Base-by-base conservation (phyloP, 2,888 invertebrate species). In the Epistrophe grossulariae region DNA sequence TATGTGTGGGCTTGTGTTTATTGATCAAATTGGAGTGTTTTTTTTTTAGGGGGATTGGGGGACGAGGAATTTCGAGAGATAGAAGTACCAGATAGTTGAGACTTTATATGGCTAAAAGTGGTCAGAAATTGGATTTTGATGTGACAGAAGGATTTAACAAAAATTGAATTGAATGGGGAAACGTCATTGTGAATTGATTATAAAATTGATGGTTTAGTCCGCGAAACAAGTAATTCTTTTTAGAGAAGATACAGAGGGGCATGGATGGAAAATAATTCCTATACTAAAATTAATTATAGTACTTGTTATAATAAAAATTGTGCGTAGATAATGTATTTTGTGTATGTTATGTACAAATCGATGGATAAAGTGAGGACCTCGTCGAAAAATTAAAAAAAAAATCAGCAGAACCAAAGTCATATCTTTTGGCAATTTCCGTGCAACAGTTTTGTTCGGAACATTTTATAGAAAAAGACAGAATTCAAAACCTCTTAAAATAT, bases 1-100 rank as follows among this genome's bases (percentile, higher is more conserved):
- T 57, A 15, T 35, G 31, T 1, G 43, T 24, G 10, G 40, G 11
- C 11, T 15, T 57, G 17, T 17, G 35, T 35, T 17, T 35, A 57
- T 35, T 68, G 64, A 62, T 72, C n/a, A 35, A 55, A 60, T 70
- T 50, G 60, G n/a, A 55, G 24, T 55, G 38, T 24, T 15, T 50
- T 19, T 50, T 50, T 17, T 17, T 11, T 35, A 10, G 9, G 1
- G 4, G 9, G 6, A 11, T n/a, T n/a, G n/a, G 17, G 17, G 17
- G 5, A n/a, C n/a, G n/a, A n/a, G n/a, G n/a, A n/a, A n/a, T n/a
- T n/a, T n/a, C n/a, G n/a, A n/a, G n/a, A 11, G 3, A 55, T 4
- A 17, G 48, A 52, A 13, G 1, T 4, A n/a, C 0, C 6, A 8
- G 40, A 19, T 11, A 10, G 45, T 50, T 68, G 50, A 50, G 31